Base-by-base conservation (phyloP, 2,888 invertebrate genomes). In the Cantharis nigra region DNA sequence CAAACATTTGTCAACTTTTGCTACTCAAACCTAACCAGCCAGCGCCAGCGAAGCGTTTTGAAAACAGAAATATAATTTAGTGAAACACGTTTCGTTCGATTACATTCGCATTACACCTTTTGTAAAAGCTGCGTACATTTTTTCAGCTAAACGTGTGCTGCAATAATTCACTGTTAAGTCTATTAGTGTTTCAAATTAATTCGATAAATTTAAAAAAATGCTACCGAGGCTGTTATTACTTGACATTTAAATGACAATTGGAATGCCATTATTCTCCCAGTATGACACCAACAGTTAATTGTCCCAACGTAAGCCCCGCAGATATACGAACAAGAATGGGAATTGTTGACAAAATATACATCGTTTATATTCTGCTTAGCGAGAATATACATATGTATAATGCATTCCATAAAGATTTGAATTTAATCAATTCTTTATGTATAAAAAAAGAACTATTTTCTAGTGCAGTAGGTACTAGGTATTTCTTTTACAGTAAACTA, bases 191-290 rank as follows among this genome's bases (percentile, higher is more conserved):
- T 49, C 49, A 49, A 49, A 49, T 49, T 49, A 49, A 49, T 49
- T 49, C 49, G 49, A 49, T 49, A 49, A 49, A 49, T 49, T 49
- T 49, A n/a, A 49, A 49, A 49, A 49, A 49, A 49, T 49, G 49
- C 49, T 49, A 49, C 49, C 49, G 49, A 7, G n/a, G 49, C 49
- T 49, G 49, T 49, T 49, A 49, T 49, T 49, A 49, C 49, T 49
- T 49, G 49, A 23, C 23, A 67, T 67, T 67, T 67, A 62, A 20
- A 74, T 69, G 74, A 75, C 75, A 75, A 75, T 75, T 30, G 75
- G 75, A 70, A 75, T 75, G 74, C 70, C 63, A 75, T 75, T 70
- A 75, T 75, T 75, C 75, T 64, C 75, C 49, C 70, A 64, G n/a
- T 71, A 70, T 75, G 71, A 75, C 71, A 75, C 49, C 63, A 75